Base-by-base conservation (phyloP, 2,113 vertebrate species). In the Chaetodon auriga region DNA sequence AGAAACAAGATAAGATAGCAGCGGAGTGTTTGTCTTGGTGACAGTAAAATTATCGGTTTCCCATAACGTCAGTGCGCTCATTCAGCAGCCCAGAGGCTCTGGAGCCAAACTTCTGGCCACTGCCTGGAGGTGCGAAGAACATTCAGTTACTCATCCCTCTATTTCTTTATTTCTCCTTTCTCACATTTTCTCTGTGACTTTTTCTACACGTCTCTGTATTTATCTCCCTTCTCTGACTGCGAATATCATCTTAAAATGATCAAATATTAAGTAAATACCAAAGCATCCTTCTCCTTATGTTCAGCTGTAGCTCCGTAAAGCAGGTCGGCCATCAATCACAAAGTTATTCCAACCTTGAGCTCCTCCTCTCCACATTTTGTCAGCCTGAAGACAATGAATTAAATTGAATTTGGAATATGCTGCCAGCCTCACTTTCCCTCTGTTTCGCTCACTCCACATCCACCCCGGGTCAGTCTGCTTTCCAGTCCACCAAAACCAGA, bases 31-130 rank as follows among this genome's bases (percentile, higher is more conserved):
- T 83, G 68, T 76, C 38, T 71, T 82, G 0, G 68, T 25, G 68
- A 82, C 49, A 48, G 36, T 65, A 57, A 81, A 88, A 64, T 49
- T 16, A 86, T 66, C 19, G 1, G 10, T 69, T 83, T 85, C 70
- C 68, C 68, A 80, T 85, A 72, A 85, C 15, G 49, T 76, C 76
- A 87, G 72, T 53, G 41, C 76, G 62, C 54, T 80, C 25, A 68
- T 54, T 83, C 63, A 57, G 19, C 51, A 45, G 43, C 46, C 23
- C n/a, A 41, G 21, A 30, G 30, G 19, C 58, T 70, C 41, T 7
- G 19, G 35, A 78, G 75, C 25, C 75, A 64, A 82, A 69, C 75
- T 4, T 68, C 46, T 75, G 61, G 76, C 66, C 53, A 19, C 38
- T 73, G 63, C 23, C 48, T 49, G n/a, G 21, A 51, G 58, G 49